Evolutionary conservation across 2,888 invertebrate genomes (phyloP).

Genomic region (Euplexia lucipara): DNA sequence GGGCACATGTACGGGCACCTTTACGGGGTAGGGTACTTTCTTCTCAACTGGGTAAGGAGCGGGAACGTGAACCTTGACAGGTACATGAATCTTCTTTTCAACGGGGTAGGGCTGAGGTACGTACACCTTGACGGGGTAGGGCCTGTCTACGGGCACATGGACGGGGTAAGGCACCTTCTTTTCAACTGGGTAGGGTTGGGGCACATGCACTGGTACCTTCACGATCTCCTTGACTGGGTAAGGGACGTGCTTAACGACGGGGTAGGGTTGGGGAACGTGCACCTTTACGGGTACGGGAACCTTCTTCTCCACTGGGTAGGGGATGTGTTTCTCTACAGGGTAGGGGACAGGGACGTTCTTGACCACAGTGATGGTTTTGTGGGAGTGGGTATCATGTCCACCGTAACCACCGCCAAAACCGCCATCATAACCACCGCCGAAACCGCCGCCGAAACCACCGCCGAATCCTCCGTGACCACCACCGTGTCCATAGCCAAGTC

Average conservation of each 20-base stretch:
- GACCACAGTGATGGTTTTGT: conserved; percentile 93
- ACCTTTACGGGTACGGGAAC: conserved; percentile 92
- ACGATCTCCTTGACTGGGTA: conserved; percentile 92
- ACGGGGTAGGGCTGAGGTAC: conserved; percentile 92
- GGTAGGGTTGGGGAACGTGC: conserved; percentile 93
- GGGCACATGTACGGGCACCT: conserved; percentile 91
- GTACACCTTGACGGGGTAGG: conserved; percentile 88
- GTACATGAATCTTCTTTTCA: conserved; percentile 92
- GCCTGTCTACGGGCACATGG: conserved; percentile 89
- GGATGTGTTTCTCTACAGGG: conserved; percentile 94
- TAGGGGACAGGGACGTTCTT: conserved; percentile 94
- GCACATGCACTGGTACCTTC: conserved; percentile 92
- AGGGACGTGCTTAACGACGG: conserved; percentile 92
- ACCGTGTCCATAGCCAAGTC: conserved; percentile 87
- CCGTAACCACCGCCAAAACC: conserved; percentile 71
- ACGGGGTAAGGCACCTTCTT: conserved; percentile 91
- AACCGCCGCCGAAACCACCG: conserved; percentile 70
- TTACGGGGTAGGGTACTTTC: conserved; percentile 92
- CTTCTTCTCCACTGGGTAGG: conserved; percentile 92
- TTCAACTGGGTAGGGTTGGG: conserved; percentile 93
- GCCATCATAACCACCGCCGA: conserved; percentile 72
- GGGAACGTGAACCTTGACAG: conserved; percentile 93
- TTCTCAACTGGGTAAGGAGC: conserved; percentile 93
- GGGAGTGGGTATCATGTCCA: conserved; percentile 88
- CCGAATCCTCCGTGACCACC: conserved; percentile 48